Evolutionary conservation across 2,113 vertebrate species (phyloP).

Genomic region (Apaloderma vittatum): DNA sequence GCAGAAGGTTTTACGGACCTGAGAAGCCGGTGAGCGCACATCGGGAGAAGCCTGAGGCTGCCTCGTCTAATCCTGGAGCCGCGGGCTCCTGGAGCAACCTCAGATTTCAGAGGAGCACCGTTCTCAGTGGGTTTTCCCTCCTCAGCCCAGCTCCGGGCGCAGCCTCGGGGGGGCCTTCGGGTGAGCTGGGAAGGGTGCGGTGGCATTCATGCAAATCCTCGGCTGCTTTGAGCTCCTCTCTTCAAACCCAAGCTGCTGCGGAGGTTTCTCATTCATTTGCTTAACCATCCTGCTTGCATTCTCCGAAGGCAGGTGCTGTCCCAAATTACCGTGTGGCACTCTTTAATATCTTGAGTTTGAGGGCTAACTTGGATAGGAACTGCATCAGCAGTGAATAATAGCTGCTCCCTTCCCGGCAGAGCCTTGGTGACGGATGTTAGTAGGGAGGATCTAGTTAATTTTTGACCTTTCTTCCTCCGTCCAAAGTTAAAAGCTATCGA

Average conservation of each 20-base stretch:
- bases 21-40: background rate
- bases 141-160: background rate
- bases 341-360: background rate
- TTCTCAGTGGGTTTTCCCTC: background rate
- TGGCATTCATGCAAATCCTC: background rate
- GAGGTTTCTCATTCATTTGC: background rate
- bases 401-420: background rate
- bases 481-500: slow-evolving; percentile 11
- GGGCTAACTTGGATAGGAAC: slow-evolving; percentile 11
- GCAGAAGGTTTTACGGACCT: background rate
- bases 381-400: slow-evolving; percentile 9
- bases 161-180: background rate
- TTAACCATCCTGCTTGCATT: background rate
- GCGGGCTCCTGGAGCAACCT: background rate
- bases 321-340: background rate
- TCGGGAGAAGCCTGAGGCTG: background rate
- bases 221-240: background rate
- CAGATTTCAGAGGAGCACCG: background rate
- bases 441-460: slow-evolving; percentile 23
- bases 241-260: background rate
- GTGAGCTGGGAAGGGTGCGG: background rate
- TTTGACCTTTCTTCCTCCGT: slow-evolving; percentile 22
- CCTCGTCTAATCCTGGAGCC: background rate
- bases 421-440: background rate
- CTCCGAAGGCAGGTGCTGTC: background rate